Evolutionary conservation across 1,140 invertebrate species (phyloP).

Genomic region (Macrobrachium nipponense): DNA sequence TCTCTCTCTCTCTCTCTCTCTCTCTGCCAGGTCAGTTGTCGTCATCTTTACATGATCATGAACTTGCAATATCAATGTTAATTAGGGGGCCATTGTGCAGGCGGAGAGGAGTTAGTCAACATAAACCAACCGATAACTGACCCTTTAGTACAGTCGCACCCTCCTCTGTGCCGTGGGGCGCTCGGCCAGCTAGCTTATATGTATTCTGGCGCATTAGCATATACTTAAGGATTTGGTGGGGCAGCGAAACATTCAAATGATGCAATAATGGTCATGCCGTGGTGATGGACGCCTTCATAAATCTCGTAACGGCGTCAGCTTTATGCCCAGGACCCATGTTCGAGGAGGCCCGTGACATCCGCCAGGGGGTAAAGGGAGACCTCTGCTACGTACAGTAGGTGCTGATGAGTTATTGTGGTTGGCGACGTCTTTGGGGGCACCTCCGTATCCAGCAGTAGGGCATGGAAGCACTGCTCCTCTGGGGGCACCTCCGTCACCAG

Average conservation of each 20-base stretch:
- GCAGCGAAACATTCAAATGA: constrained; percentile 6
- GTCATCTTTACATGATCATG: not conserved
- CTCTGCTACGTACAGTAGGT: not conserved
- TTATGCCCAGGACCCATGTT: constrained; percentile 14
- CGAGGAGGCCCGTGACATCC: constrained; percentile 16
- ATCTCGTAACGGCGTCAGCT: constrained; percentile 16
- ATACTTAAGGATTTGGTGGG: not conserved
- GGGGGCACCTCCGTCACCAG: too few relatives aligned
- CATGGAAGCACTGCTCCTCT: too few relatives aligned
- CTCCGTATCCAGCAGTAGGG: not conserved
- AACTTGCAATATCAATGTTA: constrained; percentile 11
- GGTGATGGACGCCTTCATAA: constrained; percentile 17
- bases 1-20: too few relatives aligned
- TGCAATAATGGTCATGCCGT: constrained; percentile 11
- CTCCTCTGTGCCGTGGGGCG: too few relatives aligned
- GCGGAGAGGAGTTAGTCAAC: not conserved
- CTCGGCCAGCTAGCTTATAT: not conserved
- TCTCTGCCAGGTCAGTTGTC: too few relatives aligned
- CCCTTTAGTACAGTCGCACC: too few relatives aligned
- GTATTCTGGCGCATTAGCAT: not conserved
- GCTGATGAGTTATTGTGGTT: not conserved
- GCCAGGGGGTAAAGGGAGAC: not conserved
- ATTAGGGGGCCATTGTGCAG: constrained; percentile 12
- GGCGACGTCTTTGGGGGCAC: not conserved
- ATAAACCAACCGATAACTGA: not conserved